These are phyloP conservation scores for Pristis pectinata DNA, from an alignment of 2,797 vertebrate species.

Conservation along the genomic window DNA sequence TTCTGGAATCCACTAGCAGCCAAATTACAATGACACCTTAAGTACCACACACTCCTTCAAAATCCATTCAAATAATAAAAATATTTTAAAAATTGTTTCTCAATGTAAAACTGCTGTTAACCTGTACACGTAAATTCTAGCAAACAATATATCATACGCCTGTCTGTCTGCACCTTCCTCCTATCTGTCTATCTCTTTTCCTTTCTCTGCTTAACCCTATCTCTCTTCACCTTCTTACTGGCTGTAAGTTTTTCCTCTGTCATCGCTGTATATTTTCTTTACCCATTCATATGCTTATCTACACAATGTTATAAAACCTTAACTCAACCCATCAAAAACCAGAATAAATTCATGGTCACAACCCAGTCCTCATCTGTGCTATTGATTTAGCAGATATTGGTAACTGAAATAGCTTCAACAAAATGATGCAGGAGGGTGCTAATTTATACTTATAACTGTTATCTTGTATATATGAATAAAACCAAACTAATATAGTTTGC, in stretches of 20 bases:
- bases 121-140: neutral
- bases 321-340: neutral
- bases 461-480: neutral
- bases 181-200: neutral
- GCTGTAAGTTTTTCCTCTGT: neutral
- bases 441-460: neutral
- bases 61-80: neutral
- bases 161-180: neutral
- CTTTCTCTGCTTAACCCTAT: too few species aligned
- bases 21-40: neutral
- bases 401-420: neutral
- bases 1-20: neutral
- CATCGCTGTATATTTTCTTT: neutral
- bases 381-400: neutral
- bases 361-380: neutral
- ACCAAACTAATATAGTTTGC: neutral
- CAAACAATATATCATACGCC: neutral
- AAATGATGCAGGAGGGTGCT: neutral
- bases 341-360: neutral
- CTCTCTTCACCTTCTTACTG: too few species aligned
- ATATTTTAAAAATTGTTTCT: neutral
- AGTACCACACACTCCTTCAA: neutral
- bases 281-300: neutral
- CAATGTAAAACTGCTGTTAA: neutral
- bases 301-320: neutral